Base-by-base conservation (phyloP, 2,888 invertebrate genomes). In the Macropis europaea region DNA sequence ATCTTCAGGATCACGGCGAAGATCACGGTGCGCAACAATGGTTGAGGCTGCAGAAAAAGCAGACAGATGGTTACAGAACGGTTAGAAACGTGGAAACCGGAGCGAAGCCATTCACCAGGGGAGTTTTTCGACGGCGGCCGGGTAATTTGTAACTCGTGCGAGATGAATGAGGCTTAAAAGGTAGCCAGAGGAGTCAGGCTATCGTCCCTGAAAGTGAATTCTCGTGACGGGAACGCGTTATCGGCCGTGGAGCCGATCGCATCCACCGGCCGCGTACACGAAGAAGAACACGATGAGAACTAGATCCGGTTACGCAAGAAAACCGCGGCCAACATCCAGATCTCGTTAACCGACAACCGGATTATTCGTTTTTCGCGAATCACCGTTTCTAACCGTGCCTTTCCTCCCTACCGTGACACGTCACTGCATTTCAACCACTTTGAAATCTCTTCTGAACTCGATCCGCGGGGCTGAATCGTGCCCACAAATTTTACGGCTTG, bases 261-360 rank as follows among this genome's bases (percentile, higher is more conserved):
- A 38, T 42, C 38, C 36, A 54, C 26, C 50, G n/a, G 24, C 5
- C 13, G 19, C 17, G 36, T 36, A 24, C 30, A 57, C 26, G 59
- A 61, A n/a, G 47, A 73, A 9, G 30, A 40, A 45, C 60, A 53
- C 17, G 53, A 72, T 50, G 61, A 76, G 77, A 77, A 76, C 76
- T 76, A 73, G 73, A 81, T 77, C 74, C 80, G 76, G 83, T 86
- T 85, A 82, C 84, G 82, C 79, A 82, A 84, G 83, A 82, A 83
- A 79, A 79, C 77, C 81, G 75, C 79, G 77, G 72, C 63, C 78
- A 73, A 70, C 75, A 79, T 83, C 81, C 77, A 78, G 83, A 82
- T 83, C 84, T 86, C 82, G 85, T 84, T 86, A 84, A 81, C 77
- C 77, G 69, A 70, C 69, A 56, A 63, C 68, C 62, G 75, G 75